Conservation (phyloP, 2,888 invertebrate genomes). For the Busseola fusca region DNA sequence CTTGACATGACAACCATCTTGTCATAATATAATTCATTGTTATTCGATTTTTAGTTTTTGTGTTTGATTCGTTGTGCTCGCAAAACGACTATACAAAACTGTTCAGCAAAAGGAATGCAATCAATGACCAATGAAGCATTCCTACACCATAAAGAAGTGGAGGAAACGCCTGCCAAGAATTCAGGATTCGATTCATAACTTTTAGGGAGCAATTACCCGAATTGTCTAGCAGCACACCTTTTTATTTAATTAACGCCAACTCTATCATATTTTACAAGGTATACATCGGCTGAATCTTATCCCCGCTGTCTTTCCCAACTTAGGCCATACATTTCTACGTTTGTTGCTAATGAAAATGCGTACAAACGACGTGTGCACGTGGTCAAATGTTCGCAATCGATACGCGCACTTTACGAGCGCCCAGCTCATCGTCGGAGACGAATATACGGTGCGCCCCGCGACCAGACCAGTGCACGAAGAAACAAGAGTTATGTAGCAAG, state of each 20-base stretch:
- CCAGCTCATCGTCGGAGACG: slow-evolving; percentile 40
- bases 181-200: not conserved
- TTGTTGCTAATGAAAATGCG: slow-evolving; percentile 71
- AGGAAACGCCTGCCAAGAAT: not conserved
- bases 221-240: not conserved
- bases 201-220: too few species aligned
- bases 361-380: slow-evolving; percentile 65
- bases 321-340: slow-evolving; percentile 49
- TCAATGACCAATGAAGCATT: slow-evolving; percentile 11
- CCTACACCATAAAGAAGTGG: not conserved
- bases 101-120: slow-evolving; percentile 6
- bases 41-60: not conserved
- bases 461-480: slow-evolving; percentile 1
- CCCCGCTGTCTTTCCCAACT: slow-evolving; percentile 39
- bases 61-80: not conserved
- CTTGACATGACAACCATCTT: slow-evolving; percentile 8
- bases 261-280: not conserved
- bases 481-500: not conserved
- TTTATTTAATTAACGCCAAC: not conserved
- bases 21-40: slow-evolving; percentile 4
- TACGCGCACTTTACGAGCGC: slow-evolving; percentile 61
- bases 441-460: slow-evolving; percentile 25
- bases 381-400: slow-evolving; percentile 65
- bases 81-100: slow-evolving; percentile 3
- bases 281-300: not conserved